Evolutionary conservation across 2,888 invertebrate genomes (phyloP).

Genomic region (Drosophila atripex): DNA sequence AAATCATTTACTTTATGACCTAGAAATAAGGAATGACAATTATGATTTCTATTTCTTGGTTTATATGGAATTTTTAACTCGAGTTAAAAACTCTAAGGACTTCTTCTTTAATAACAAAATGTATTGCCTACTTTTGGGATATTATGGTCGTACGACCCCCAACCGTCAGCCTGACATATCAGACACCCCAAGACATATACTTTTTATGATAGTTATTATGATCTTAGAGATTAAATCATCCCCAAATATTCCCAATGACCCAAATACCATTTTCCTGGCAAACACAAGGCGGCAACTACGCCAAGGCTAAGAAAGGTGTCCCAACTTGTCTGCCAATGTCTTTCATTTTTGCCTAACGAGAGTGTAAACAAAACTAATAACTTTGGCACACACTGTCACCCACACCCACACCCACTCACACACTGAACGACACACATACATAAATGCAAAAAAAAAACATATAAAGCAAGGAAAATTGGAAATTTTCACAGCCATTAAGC

Average conservation of each 20-base stretch:
- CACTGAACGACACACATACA: slow-evolving; percentile 6
- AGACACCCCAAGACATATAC: not conserved
- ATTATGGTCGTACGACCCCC: not conserved
- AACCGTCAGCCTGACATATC: not conserved
- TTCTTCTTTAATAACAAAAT: not conserved
- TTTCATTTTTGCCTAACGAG: slow-evolving; percentile 32
- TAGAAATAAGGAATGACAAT: not conserved
- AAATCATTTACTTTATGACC: not conserved
- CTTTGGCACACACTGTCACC: slow-evolving; percentile 21
- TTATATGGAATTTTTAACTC: not conserved
- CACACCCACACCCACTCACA: slow-evolving; percentile 1
- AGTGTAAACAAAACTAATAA: slow-evolving; percentile 50
- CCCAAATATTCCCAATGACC: slow-evolving; percentile 18
- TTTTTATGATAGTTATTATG: slow-evolving; percentile 16
- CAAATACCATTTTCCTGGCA: slow-evolving; percentile 21
- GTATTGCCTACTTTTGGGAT: not conserved
- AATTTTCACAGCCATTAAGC: slow-evolving; percentile 52
- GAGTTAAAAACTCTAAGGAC: not conserved
- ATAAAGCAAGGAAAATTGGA: slow-evolving; percentile 41
- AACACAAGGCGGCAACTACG: slow-evolving; percentile 21
- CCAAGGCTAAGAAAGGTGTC: slow-evolving; percentile 50
- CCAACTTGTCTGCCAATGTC: slow-evolving; percentile 38
- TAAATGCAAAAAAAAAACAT: slow-evolving; percentile 15
- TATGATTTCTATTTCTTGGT: not conserved
- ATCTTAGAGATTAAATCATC: slow-evolving; percentile 25